These are phyloP conservation scores for Plumapathes pennacea DNA, from an alignment of 92 coral and sea anemone species.

Conservation along the genomic window DNA sequence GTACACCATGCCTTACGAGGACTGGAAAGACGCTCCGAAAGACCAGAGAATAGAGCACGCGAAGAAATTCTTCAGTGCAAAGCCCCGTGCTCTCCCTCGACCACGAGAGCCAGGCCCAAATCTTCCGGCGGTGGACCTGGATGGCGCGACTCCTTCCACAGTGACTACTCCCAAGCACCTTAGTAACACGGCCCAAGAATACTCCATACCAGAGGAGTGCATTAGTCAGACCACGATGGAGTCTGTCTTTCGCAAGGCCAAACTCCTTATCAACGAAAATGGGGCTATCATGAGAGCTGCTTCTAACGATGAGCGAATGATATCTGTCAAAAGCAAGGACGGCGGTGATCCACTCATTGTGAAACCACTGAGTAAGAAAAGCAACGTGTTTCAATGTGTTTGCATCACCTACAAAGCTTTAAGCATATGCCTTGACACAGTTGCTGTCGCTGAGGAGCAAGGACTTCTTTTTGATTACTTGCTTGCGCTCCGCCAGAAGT, in stretches of 20 bases:
- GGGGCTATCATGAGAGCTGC: conserved; percentile 32
- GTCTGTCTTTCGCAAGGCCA: conserved; percentile 9
- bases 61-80: conserved; percentile 26
- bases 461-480: conserved; percentile 2
- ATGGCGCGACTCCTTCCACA: no score
- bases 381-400: conserved; percentile 7
- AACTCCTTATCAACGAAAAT: conserved; percentile 18
- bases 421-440: conserved; percentile 23
- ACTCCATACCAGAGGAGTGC: conserved; percentile 5
- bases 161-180: no score
- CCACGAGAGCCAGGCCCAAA: no score
- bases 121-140: no score
- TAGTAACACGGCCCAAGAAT: conserved; percentile 19
- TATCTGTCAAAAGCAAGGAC: conserved; percentile 15
- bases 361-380: conserved; percentile 9
- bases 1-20: conserved; percentile 12
- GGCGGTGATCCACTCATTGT: conserved; percentile 23
- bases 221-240: not conserved
- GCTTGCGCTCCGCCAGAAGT: conserved; percentile 7
- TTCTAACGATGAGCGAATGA: conserved; percentile 8
- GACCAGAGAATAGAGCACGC: conserved; percentile 12
- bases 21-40: conserved; percentile 24
- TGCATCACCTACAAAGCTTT: conserved; percentile 11
- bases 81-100: conserved; percentile 3
- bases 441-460: conserved; percentile 30